phyloP scores from a whole-genome alignment of 2,888 invertebrate species.

The Cantharis nigra region DNA sequence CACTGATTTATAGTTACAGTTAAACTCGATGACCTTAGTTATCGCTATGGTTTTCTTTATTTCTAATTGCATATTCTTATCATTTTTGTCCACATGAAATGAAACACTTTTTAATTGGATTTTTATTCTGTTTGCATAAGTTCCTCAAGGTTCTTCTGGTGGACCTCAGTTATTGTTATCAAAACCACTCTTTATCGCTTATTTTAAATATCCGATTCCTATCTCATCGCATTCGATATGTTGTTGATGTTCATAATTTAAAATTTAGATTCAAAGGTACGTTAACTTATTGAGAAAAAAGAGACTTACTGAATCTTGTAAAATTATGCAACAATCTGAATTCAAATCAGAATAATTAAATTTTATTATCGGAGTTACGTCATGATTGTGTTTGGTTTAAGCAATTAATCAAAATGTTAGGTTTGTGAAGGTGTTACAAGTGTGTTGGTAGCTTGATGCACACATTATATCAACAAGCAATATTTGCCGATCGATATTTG shows the following conservation, averaged over 20 bases:
- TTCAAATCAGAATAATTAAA: background rate
- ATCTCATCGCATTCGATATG: background rate
- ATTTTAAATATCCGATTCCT: background rate
- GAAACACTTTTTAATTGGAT: background rate
- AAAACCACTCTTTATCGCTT: background rate
- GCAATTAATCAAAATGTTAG: background rate
- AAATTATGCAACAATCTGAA: background rate
- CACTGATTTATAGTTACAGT: background rate
- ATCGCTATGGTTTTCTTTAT: background rate
- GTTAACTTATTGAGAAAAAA: background rate
- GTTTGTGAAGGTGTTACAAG: background rate
- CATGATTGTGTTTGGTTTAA: background rate
- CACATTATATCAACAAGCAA: background rate
- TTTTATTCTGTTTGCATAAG: background rate
- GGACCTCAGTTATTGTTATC: background rate
- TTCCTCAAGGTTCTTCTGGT: background rate
- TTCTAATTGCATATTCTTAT: background rate
- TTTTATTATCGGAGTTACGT: background rate
- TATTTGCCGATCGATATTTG: background rate
- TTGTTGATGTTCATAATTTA: background rate
- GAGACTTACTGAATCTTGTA: background rate
- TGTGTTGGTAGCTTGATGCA: background rate
- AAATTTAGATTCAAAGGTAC: background rate
- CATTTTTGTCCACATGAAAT: background rate
- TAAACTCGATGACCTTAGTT: conserved; percentile 2